Evolutionary conservation across 2,113 vertebrate species (phyloP).

Genomic region (Silurus asotus): DNA sequence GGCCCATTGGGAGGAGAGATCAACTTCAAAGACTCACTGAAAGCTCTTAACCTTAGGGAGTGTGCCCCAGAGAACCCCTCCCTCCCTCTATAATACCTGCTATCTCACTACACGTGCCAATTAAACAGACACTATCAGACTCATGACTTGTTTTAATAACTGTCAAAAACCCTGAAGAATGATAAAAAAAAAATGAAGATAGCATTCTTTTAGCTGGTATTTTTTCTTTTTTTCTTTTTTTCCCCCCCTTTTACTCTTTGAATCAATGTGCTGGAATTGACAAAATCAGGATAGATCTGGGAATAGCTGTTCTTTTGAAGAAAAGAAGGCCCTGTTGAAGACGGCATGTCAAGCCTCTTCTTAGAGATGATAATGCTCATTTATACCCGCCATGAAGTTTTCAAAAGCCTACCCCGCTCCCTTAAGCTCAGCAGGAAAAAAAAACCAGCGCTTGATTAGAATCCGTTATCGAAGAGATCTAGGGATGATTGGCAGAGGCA

Average conservation of each 20-base stretch:
- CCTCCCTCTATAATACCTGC: conserved; percentile 63
- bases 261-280: conserved; percentile 69
- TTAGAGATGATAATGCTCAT: conserved; percentile 68
- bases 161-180: conserved; percentile 55
- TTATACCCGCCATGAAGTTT: conserved; percentile 67
- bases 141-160: conserved; percentile 54
- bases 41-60: conserved; percentile 64
- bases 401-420: conserved; percentile 62
- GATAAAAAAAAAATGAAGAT: conserved; percentile 58
- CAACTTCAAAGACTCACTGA: conserved; percentile 77
- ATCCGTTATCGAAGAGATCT: conserved; percentile 67
- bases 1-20: conserved; percentile 70
- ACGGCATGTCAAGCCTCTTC: conserved; percentile 63
- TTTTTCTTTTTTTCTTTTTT: conserved; percentile 23
- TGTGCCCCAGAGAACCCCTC: conserved; percentile 68
- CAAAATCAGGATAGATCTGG: conserved; percentile 68
- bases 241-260: conserved; percentile 11
- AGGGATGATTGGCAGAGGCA: conserved; percentile 63
- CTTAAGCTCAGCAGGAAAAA: conserved; percentile 56
- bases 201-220: conserved; percentile 51
- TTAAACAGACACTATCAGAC: conserved; percentile 63
- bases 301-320: conserved; percentile 74
- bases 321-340: conserved; percentile 67
- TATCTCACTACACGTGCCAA: conserved; percentile 55
- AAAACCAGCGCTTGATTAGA: conserved; percentile 66